Base-by-base conservation (phyloP, 2,888 invertebrate species). In the Helicoverpa assulta region DNA sequence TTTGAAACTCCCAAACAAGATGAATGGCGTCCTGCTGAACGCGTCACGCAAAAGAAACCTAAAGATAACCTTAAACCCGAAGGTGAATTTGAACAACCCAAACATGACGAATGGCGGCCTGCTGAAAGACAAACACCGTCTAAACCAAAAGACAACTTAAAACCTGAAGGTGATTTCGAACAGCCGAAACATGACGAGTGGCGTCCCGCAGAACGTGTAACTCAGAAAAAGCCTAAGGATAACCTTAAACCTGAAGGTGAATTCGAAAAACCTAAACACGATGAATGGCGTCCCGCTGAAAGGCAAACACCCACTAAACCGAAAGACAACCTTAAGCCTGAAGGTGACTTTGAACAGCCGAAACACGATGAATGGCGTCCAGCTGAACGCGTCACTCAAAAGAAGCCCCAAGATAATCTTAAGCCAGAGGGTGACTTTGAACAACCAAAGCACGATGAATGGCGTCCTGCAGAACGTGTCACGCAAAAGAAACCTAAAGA, bases 401-500 rank as follows among this genome's bases (percentile, higher is more conserved):
- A 64, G 16, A 82, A 76, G 92, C 77, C 96, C 91, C 21, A 95
- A 88, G 66, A 94, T 91, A 86, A 86, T 92, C 47, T 86, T 0
- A 75, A 54, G 16, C 85, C 86, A 4, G 53, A 53, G 26, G 53
- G 53, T 2, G 53, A 53, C 4, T 53, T 53, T 14, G 53, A 53
- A 16, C 26, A 43, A 43, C 70, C 64, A 0, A 68, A 68, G 0
- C 68, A 68, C 0, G 68, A 68, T 0, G 16, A 68, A 58, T 68
- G 68, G 68, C 68, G 68, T 1, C 68, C 68, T 0, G 68, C 68
- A 0, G 68, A 67, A 2, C 6, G 68, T 0, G 6, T 3, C 0
- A 67, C 67, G 0, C 67, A 2, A 67, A 96, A 91, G 51, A 96
- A 93, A 76, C 97, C 97, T 1, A 87, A 94, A 63, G 96, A 96